Base-by-base conservation (phyloP, 2,113 vertebrate species). In the Leptobrachium ailaonicum region DNA sequence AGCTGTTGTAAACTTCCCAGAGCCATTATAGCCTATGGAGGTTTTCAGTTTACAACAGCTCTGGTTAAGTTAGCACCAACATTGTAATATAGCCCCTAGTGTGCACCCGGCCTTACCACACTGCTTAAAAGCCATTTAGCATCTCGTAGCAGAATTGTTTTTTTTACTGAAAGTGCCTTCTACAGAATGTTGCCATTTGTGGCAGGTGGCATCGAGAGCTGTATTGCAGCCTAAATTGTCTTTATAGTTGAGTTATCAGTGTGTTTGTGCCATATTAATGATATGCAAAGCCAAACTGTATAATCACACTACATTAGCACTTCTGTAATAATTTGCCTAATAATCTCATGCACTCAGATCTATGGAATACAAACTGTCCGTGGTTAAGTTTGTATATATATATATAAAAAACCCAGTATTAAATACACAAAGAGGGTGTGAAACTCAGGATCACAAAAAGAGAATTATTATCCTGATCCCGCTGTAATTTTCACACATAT, bases 401-500 rank as follows among this genome's bases (percentile, higher is more conserved):
- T 32, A 32, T 32, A 77, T 45, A 11, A 62, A 54, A 53, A 47
- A 45, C 53, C 68, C 11, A 47, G 54, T 77, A 62, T 41, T 71
- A 41, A 4, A 70, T 63, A 50, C 44, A 6, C 9, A 47, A 71
- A 50, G 43, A 50, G 68, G 5, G 10, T 60, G 9, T 14, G 50
- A 47, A 14, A 20, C n/a, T 54, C n/a, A 54, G 50, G 70, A 54
- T 72, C 2, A 72, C 11, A 56, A 53, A 41, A 54, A 32, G 20
- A 32, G 20, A 32, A 32, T 50, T 2, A 3, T 41, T 6, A 41
- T 20, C n/a, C 32, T 79, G 47, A 64, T 58, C 66, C 41, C 67
- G 2, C 63, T 64, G 11, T 81, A 12, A 83, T 66, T 67, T 83
- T 66, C 76, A 83, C 44, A 53, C 41, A 66, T 9, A 14, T 83